Evolutionary conservation across 2,113 vertebrate species (phyloP).

Genomic region (Planiliza haematocheilus): DNA sequence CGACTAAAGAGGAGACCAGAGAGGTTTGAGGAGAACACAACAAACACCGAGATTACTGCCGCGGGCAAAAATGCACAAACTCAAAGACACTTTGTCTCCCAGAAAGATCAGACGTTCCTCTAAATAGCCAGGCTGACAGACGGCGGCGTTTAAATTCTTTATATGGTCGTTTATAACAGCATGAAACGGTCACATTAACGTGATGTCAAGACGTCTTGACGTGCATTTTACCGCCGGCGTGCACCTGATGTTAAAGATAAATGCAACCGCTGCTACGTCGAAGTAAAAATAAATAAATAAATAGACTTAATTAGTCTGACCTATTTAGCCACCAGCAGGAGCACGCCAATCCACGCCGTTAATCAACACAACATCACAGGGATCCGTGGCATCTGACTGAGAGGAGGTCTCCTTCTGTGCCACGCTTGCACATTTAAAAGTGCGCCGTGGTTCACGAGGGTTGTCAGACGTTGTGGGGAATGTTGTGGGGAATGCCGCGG

Average conservation of each 20-base stretch:
- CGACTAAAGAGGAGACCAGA: constrained; percentile 26
- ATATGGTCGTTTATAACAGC: constrained; percentile 14
- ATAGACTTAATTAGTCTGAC: constrained; percentile 57
- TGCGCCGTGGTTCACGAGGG: constrained; percentile 36
- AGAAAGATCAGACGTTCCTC: constrained; percentile 26
- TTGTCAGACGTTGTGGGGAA: too few relatives aligned
- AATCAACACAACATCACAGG: constrained; percentile 61
- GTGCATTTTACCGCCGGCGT: constrained; percentile 36
- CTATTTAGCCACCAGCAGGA: constrained; percentile 62
- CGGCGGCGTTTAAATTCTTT: constrained; percentile 15
- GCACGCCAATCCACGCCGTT: constrained; percentile 37
- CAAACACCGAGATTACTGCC: constrained; percentile 33
- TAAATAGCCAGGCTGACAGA: constrained; percentile 9
- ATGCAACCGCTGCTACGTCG: neutral
- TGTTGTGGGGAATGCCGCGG: constrained; percentile 1
- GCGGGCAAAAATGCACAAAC: constrained; percentile 12
- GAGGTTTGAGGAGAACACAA: constrained; percentile 33
- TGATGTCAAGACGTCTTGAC: constrained; percentile 39
- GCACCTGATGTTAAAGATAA: constrained; percentile 37
- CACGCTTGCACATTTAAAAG: constrained; percentile 38
- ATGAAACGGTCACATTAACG: constrained; percentile 7
- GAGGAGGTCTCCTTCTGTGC: constrained; percentile 32
- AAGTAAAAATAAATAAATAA: constrained; percentile 52
- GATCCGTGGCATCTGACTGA: constrained; percentile 40
- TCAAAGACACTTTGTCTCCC: constrained; percentile 29